Base-by-base conservation (phyloP, 2,888 invertebrate species). In the Pinctada fucata region DNA sequence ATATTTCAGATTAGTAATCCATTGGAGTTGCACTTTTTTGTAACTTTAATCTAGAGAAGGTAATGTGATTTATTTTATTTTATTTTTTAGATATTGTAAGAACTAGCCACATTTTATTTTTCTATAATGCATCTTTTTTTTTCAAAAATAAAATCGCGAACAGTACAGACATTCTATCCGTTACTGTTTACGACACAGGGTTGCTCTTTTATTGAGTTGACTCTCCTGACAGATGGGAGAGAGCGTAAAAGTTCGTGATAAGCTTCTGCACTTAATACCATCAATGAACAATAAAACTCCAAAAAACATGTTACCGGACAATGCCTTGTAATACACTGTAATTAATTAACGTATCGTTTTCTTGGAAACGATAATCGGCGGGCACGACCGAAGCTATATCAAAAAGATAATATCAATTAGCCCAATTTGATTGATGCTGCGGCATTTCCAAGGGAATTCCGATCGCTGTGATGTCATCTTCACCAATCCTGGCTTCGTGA, bases 371-470 rank as follows among this genome's bases (percentile, higher is more conserved):
- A 6, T 58, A 58, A 58, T 6, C 58, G 58, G 8, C 58, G 58
- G 58, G 58, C 58, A 13, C 58, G 58, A 58, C 58, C 58, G 58
- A 13, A 58, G 58, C 58, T 58, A 58, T 58, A 58, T 58, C 58
- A 79, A 66, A 71, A 75, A 79, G 75, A 76, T 78, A 74, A 75
- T 73, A 75, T 64, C 82, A 82, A 82, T 82, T 82, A 82, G 77
- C 75, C 50, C 74, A 77, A 82, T 80, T 80, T 76, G 75, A 80
- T 80, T 72, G 78, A 82, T 75, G 74, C 77, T 63, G 58, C 63
- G 66, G 73, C 71, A 80, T 77, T 31, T 77, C 71, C 77, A 67
- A 45, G 71, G 80, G 80, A 77, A 76, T 72, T 72, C 75, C 58
- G 6, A 10, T 13, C 58, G 58, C 58, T 58, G 58, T 58, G 58